A percentile compares a stretch with the other conserved stretches of the same genome.
These are phyloP conservation scores for Eupithecia pulchellata DNA, from an alignment of 2,888 invertebrate genomes.

Conservation along the genomic window DNA sequence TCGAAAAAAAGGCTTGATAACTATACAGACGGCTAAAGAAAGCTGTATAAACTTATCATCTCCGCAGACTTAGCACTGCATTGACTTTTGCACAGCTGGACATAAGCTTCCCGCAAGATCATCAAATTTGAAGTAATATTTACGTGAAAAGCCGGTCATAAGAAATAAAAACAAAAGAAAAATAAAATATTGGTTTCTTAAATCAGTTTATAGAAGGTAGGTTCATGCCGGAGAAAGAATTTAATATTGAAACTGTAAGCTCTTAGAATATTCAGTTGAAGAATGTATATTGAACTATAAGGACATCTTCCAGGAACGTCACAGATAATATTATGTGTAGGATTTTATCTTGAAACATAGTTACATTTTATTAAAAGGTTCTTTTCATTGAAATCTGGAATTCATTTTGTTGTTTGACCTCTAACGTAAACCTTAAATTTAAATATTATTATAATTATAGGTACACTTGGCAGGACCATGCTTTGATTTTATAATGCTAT, in stretches of 20 bases:
- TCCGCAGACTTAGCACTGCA: too few species aligned
- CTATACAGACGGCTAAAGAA: too few species aligned
- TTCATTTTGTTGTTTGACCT: neutral
- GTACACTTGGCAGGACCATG: neutral
- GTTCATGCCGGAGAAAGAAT: constrained; percentile 66
- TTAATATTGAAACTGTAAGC: constrained; percentile 72
- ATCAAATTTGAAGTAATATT: neutral
- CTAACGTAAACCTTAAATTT: too few species aligned
- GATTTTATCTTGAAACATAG: too few species aligned
- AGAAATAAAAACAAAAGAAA: neutral
- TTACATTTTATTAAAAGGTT: neutral
- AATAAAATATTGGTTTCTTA: neutral
- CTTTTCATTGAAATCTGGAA: neutral
- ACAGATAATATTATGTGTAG: neutral
- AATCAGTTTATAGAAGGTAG: constrained; percentile 42
- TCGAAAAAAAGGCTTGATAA: too few species aligned
- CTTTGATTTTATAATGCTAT: too few species aligned
- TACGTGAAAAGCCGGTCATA: neutral
- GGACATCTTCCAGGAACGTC: neutral
- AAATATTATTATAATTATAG: too few species aligned
- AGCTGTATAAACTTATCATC: too few species aligned
- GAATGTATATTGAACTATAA: constrained; percentile 51
- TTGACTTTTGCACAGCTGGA: neutral
- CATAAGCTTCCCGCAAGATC: neutral
- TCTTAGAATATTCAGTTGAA: constrained; percentile 68